Evolutionary conservation across 2,888 invertebrate genomes (phyloP), one percentile per base, ranked within the genome.

Genomic region (Priocnemis perturbator): DNA sequence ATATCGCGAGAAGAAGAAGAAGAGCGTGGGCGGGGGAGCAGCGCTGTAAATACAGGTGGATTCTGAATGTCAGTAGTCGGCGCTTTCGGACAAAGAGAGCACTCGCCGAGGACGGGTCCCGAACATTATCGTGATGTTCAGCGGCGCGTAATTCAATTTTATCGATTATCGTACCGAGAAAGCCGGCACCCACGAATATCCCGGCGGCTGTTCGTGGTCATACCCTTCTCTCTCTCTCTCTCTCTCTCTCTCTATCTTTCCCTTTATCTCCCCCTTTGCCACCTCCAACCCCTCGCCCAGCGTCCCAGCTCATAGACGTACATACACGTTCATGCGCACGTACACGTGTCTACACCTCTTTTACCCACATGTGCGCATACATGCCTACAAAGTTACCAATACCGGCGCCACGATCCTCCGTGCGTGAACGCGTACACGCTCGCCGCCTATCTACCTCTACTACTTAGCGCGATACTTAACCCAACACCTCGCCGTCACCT

Each of bases 91-190:
- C 67, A 74, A 74, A 75, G 69, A 69, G 56, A 64, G 60, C 67
- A 50, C 68, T 56, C 19, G 69, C 53, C 45, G 69, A 71, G 71
- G 77, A 69, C 59, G 67, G 66, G 50, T 19, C n/a, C 65, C 69
- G 67, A 69, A 65, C 72, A 69, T 70, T 79, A 80, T 81, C 79
- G 69, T 66, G 70, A 78, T 80, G 79, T 71, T 80, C 79, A 79
- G 21, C 69, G 69, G 80, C 74, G 80, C 79, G 80, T 78, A 76
- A 79, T 79, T 80, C 79, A 78, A 80, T 80, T 80, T 80, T 80
- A 80, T 80, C 80, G 80, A 80, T 80, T 79, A 79, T 80, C 79
- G 79, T 76, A 78, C 63, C 73, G 19, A 17, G 57, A 57, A 30
- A 76, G 75, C 67, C 65, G 68, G 70, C 76, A 79, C 74, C 78